These are phyloP conservation scores for Chloebia gouldiae DNA, from an alignment of 2,113 vertebrate species.

Conservation along the genomic window DNA sequence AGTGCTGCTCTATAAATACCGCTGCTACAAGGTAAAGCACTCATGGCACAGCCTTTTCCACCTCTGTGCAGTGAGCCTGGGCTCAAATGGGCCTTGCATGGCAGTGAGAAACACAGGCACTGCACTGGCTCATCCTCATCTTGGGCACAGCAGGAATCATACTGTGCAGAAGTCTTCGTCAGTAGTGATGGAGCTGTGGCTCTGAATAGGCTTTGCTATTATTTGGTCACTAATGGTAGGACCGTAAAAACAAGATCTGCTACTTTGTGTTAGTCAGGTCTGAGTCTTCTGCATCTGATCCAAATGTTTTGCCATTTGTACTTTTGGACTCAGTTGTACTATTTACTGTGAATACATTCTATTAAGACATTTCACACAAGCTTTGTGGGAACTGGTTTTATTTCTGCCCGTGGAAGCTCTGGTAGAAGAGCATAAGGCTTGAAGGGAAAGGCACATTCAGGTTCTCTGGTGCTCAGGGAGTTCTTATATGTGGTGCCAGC, in stretches of 20 bases:
- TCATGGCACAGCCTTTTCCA: not conserved
- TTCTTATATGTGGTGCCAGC: not conserved
- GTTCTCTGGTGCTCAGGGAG: not conserved
- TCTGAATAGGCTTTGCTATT: not conserved
- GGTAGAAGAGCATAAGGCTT: not conserved
- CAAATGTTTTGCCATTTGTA: not conserved
- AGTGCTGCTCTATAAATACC: constrained; percentile 93
- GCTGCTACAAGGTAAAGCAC: constrained; percentile 91
- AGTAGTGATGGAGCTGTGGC: not conserved
- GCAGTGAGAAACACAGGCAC: not conserved
- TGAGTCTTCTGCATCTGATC: not conserved
- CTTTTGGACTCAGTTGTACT: not conserved
- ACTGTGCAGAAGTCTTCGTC: not conserved
- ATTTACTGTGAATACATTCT: not conserved
- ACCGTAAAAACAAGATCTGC: not conserved
- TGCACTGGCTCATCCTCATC: not conserved
- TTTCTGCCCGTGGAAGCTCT: not conserved
- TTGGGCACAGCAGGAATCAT: not conserved
- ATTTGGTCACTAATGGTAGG: not conserved
- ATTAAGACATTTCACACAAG: not conserved
- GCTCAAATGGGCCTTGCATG: not conserved
- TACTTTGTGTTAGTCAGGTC: not conserved
- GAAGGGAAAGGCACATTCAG: not conserved
- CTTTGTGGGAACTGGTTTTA: not conserved
- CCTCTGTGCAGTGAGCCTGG: not conserved